Evolutionary conservation across 2,797 vertebrate genomes (phyloP), one percentile per base, ranked within the genome.

Genomic region (Psittacula echo): DNA sequence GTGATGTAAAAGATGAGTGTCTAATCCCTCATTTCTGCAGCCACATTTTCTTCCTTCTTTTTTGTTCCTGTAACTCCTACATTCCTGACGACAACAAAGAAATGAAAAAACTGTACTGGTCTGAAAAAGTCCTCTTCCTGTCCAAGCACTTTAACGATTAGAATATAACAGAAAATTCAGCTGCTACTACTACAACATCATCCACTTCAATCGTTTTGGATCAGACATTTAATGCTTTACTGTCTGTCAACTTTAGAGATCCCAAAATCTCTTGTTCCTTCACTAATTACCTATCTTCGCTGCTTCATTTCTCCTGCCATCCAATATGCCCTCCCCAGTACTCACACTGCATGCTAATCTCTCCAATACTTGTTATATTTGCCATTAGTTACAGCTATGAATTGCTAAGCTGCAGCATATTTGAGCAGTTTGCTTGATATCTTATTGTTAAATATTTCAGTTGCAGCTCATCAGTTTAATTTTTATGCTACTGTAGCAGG

Each of bases 391-490:
- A 87, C 76, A 93, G 30, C 60, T 61, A 34, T 29, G 70, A 91
- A 93, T 60, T 80, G 54, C 70, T 72, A 77, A 64, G 22, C 32
- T 79, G 79, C n/a, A 85, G 44, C 50, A 68, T 88, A 82, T 96
- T 93, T 93, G 37, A 95, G 91, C 50, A 81, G 66, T 53, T 78
- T 6, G 1, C 29, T 44, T 84, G 67, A 41, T 73, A 70, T 29
- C 48, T 84, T 90, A 58, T 21, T 88, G 74, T 77, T 89, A 90
- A 91, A 88, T 48, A 80, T 42, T 83, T 76, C 68, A 62, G 56
- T 67, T 96, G 66, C 70, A 82, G 76, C 50, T 95, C 90, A 95
- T 93, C 66, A 62, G 56, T 93, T 95, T 92, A 90, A 94, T 95
- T 95, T 83, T 96, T 92, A 85, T 84, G 84, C 79, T 91, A 56